Evolutionary conservation across 2,888 invertebrate genomes (phyloP), one percentile per base, ranked within the genome.

Genomic region (Ectobius pallidus): DNA sequence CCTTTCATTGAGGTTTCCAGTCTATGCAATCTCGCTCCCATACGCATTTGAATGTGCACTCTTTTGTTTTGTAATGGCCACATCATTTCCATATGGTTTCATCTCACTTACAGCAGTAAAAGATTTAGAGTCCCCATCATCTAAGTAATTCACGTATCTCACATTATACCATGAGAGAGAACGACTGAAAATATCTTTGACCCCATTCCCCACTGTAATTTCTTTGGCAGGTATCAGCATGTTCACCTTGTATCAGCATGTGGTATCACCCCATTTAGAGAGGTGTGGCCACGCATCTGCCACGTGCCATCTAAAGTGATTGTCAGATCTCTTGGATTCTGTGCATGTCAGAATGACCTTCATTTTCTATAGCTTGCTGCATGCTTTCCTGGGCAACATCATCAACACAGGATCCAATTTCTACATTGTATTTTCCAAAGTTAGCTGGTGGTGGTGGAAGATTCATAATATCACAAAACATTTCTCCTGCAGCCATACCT

Each of bases 371-470:
- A n/a, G n/a, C n/a, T n/a, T n/a, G n/a, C n/a, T n/a, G n/a, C n/a
- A n/a, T n/a, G n/a, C 65, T 42, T 46, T 46, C 16, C 25, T 42
- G 18, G 14, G 46, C 46, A 55, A 69, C 52, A 30, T 71, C 65
- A 18, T 65, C 65, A 1, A 71, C 44, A 46, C 30, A 25, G 4
- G 34, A 49, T n/a, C 4, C 58, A 3, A 34, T 44, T 14, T 46
- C 27, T 34, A 46, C 20, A 20, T 44, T 63, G 32, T 63, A 65
- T 3, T 11, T n/a, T 16, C 20, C 20, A 71, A 71, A 71, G 22
- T 71, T n/a, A n/a, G n/a, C 46, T 42, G 42, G 18, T 44, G 71
- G 71, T 44, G n/a, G 44, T n/a, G 71, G 71, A 18, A 71, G 18
- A n/a, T n/a, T n/a, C n/a, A n/a, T n/a, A n/a, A n/a, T n/a, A n/a